These are phyloP conservation scores for Bursaphelenchus okinawaensis DNA, from an alignment of 2,888 invertebrate genomes.

Conservation along the genomic window DNA sequence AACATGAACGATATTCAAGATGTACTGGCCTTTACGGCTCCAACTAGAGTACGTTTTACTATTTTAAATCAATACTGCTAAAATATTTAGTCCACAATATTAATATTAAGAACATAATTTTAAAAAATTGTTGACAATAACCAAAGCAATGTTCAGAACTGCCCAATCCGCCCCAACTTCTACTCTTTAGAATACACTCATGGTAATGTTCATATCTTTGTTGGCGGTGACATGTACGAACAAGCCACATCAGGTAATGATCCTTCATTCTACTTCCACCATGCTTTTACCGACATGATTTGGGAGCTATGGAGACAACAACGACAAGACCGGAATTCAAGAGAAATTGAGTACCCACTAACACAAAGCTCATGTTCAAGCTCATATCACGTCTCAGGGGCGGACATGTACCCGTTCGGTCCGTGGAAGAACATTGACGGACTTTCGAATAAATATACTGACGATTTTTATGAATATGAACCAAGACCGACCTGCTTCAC, in stretches of 20 bases:
- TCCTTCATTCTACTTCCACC: conserved; percentile 58
- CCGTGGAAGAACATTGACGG: conserved; percentile 45
- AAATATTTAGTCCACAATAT: conserved; percentile 11
- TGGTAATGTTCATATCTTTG: conserved; percentile 46
- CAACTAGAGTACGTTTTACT: conserved; percentile 27
- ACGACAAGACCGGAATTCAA: conserved; percentile 18
- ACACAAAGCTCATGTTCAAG: conserved; percentile 42
- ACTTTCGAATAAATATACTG: conserved; percentile 44
- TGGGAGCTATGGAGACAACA: conserved; percentile 53
- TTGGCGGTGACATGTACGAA: conserved; percentile 38
- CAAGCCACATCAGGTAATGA: conserved; percentile 54
- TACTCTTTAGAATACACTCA: conserved; percentile 40
- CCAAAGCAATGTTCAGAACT: conserved; percentile 22
- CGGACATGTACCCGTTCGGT: conserved; percentile 44
- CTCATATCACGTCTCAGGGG: conserved; percentile 30
- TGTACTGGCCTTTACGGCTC: conserved; percentile 44
- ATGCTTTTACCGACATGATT: conserved; percentile 57
- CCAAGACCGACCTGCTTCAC: conserved; percentile 39
- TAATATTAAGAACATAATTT: neutral
- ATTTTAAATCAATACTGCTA: conserved; percentile 16
- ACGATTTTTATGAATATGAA: conserved; percentile 45
- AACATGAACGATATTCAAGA: conserved; percentile 3
- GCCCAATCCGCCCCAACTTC: conserved; percentile 38
- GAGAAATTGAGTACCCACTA: conserved; percentile 35
- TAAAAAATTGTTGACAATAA: neutral